These are phyloP conservation scores for Myocastor coypus DNA, from an alignment of 2,113 vertebrate species.

Conservation along the genomic window DNA sequence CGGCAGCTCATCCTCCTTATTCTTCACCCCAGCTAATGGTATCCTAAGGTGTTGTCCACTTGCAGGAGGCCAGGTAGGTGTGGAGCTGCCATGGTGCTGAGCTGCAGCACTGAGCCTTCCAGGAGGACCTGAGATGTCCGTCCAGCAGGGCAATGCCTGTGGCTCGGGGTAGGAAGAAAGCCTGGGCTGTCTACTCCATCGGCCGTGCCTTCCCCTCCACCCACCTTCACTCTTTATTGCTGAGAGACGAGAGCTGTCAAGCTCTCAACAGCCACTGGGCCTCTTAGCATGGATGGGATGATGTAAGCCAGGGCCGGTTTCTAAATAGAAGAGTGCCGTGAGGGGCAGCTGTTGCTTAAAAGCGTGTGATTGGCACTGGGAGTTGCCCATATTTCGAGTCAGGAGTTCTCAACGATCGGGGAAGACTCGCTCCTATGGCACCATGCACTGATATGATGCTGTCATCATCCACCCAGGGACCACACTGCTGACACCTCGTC, in stretches of 20 bases:
- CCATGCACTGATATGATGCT: background rate
- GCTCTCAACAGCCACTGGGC: slow-evolving; percentile 36
- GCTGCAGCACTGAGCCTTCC: background rate
- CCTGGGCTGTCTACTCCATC: background rate
- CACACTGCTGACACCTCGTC: background rate
- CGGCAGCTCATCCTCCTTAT: background rate
- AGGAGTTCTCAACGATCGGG: slow-evolving; percentile 54
- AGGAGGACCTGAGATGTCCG: background rate
- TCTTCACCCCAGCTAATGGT: background rate
- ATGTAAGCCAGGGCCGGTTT: background rate
- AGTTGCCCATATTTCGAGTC: slow-evolving; percentile 59
- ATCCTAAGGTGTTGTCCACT: background rate
- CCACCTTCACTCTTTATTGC: slow-evolving; percentile 17
- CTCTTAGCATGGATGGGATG: slow-evolving; percentile 53
- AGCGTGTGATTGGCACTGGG: slow-evolving; percentile 32
- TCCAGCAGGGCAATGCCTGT: background rate
- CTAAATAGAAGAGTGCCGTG: slow-evolving; percentile 51
- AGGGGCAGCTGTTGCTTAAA: slow-evolving; percentile 68
- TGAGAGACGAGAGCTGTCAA: background rate
- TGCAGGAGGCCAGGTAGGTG: background rate
- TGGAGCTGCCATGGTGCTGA: background rate
- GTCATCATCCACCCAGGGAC: slow-evolving; percentile 8
- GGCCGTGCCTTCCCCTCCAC: background rate
- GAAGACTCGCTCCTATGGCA: slow-evolving; percentile 51
- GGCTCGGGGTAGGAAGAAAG: too few relatives aligned